Percentiles rank a stretch among this genome's conserved stretches.
Conservation (phyloP, 1,140 invertebrate genomes). For the Drosophila quadrilineata region DNA sequence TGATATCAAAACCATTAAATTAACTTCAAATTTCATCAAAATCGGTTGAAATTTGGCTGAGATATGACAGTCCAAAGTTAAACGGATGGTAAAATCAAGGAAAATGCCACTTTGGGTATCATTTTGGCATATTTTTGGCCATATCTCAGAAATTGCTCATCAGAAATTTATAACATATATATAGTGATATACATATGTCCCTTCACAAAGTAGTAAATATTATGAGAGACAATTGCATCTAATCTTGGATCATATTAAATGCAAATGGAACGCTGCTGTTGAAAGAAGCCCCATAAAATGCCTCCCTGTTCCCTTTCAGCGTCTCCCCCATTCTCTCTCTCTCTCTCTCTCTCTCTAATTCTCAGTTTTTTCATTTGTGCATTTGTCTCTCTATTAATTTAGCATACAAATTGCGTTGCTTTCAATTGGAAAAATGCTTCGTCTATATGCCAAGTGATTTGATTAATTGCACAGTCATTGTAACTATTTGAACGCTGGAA, state of each 20-base stretch:
- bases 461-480: constrained; percentile 55
- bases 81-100: no score
- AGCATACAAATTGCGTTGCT: constrained; percentile 36
- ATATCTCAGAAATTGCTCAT: no score
- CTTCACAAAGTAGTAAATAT: background rate
- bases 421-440: constrained; percentile 51
- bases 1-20: no score
- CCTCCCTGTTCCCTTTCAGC: background rate
- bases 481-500: background rate
- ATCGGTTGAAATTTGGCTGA: no score
- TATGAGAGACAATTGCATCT: constrained; percentile 15
- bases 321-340: constrained; percentile 12
- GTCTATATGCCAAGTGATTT: constrained; percentile 49
- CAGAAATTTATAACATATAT: no score
- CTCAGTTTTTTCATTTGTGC: no score
- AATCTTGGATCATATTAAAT: constrained; percentile 16
- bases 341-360: background rate
- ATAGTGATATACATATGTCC: no score
- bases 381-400: constrained; percentile 52
- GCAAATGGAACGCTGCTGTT: constrained; percentile 4
- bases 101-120: no score
- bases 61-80: no score
- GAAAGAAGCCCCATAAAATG: constrained; percentile 17
- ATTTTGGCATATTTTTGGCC: no score
- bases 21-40: no score